Percentiles rank a stretch among this genome's conserved stretches.
Conservation (phyloP, 2,888 invertebrate species). For the Meteorus cinctellus region DNA sequence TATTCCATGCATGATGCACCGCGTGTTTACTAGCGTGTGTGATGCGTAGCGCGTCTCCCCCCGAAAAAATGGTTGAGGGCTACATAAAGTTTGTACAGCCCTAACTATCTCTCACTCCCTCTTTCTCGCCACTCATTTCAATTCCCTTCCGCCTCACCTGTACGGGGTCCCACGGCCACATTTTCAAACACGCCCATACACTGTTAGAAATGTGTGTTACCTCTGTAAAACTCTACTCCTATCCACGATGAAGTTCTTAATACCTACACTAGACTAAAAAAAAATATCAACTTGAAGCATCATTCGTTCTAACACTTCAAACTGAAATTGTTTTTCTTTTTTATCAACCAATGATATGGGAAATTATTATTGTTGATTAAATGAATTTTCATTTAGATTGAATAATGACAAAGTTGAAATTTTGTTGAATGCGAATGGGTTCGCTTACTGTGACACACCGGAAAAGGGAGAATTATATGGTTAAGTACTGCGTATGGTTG, state of each 20-base stretch:
- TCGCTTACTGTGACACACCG: slow-evolving; percentile 48
- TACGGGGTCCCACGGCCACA: slow-evolving; percentile 28
- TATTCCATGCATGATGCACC: slow-evolving; percentile 41
- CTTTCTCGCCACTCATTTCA: slow-evolving; percentile 23
- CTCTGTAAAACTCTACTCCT: neutral
- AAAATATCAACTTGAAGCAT: neutral
- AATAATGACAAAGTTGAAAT: neutral
- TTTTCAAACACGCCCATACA: slow-evolving; percentile 37
- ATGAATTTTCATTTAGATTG: too few relatives aligned
- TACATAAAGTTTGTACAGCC: slow-evolving; percentile 45
- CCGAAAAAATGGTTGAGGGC: slow-evolving; percentile 40
- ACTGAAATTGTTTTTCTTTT: too few relatives aligned
- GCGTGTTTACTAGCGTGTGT: neutral
- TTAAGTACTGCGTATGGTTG: slow-evolving; percentile 41
- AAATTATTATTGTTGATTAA: too few relatives aligned
- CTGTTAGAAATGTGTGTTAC: slow-evolving; percentile 15
- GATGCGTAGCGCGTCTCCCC: slow-evolving; percentile 19
- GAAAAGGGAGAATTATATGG: slow-evolving; percentile 61
- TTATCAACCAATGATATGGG: too few relatives aligned
- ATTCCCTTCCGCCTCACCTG: slow-evolving; percentile 36
- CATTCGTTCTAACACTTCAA: neutral
- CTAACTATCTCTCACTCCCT: slow-evolving; percentile 30
- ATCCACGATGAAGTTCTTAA: neutral
- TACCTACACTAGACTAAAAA: neutral
- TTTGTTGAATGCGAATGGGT: neutral